Base-by-base conservation (phyloP, 1,140 invertebrate genomes). In the Macrobrachium rosenbergii region DNA sequence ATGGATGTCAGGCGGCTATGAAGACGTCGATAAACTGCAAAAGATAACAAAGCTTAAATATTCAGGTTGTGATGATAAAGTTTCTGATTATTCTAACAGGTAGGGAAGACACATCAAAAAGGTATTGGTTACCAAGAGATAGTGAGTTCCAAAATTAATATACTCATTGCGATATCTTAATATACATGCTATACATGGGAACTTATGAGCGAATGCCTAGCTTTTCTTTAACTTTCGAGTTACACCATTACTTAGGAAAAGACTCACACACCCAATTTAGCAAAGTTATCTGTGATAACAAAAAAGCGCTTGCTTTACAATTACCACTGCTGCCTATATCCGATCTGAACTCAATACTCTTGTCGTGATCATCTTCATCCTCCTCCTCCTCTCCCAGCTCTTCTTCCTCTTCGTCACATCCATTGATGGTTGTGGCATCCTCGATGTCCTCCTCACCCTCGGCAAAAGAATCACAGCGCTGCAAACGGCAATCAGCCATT, bases 361-460 rank as follows among this genome's bases (percentile, higher is more conserved):
- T 85, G 72, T 90, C 89, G n/a, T 78, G 84, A n/a, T 82, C 83
- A 23, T 88, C 86, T 1, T 90, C 89, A 19, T 86, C 89, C 10
- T 83, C 91, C 37, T 92, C 92, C 17, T 90, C 89, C 28, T 92
- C 92, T 23, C 90, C 88, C 64, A 85, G 83, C 59, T 72, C 83
- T 0, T 86, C 83, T 12, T 90, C 90, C 59, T 88, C 89, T 7
- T 79, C 88, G 52, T 88, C 89, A 37, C 69, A 90, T 76, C 59
- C 90, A n/a, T 87, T 89, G 12, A 83, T 78, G 17, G 82, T 84
- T 67, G 89, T 90, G 14, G 91, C 91, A 28, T 91, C 91, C 59
- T 92, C 91, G n/a, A 91, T 80, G 73, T 93, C 93, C 17, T 93
- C 92, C 72, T 93, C 92, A n/a, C 92, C 92, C 17, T 93, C 92